Evolutionary conservation across 2,797 vertebrate genomes (phyloP), one percentile per base, ranked within the genome.

Genomic region (Chaenodraco wilsoni): DNA sequence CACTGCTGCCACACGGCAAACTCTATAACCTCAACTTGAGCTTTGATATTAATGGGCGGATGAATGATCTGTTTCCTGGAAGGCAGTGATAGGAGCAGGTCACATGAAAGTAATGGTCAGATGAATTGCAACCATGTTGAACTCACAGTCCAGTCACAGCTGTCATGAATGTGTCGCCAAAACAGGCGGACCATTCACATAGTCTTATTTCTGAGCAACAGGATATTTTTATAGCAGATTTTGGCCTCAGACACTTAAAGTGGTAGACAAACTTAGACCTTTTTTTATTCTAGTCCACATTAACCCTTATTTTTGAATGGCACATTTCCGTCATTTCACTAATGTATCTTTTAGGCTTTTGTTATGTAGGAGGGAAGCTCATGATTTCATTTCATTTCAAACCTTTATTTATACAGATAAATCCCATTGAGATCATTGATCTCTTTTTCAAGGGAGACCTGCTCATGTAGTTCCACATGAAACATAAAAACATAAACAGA

Each of bases 71-170:
- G 3, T 23, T 59, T 54, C 9, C 14, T 5, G 33, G 33, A 37
- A 37, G 33, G 40, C 12, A 6, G 1, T 10, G 4, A 3, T 44
- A 19, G n/a, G 31, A 52, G 31, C 7, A 3, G 40, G 31, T 60
- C 45, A 27, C 13, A 23, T 44, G 40, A 48, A 40, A 43, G 37
- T n/a, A 62, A 14, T 56, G n/a, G 41, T 49, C 13, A 31, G 10
- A 45, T 65, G 76, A 44, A 41, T 37, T 45, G 55, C 2, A 1
- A 16, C 13, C 41, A 9, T 52, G 33, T 54, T 72, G 65, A 46
- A 63, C 48, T 78, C 63, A 52, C 11, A 14, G 8, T 65, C 16
- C 33, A 57, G 13, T 12, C 33, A 44, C 44, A 68, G 31, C 60
- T 57, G 37, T 1, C 54, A 54, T 62, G 1, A 71, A 65, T 44